Base-by-base conservation (phyloP, 2,888 invertebrate genomes). In the Cantharis rufa region DNA sequence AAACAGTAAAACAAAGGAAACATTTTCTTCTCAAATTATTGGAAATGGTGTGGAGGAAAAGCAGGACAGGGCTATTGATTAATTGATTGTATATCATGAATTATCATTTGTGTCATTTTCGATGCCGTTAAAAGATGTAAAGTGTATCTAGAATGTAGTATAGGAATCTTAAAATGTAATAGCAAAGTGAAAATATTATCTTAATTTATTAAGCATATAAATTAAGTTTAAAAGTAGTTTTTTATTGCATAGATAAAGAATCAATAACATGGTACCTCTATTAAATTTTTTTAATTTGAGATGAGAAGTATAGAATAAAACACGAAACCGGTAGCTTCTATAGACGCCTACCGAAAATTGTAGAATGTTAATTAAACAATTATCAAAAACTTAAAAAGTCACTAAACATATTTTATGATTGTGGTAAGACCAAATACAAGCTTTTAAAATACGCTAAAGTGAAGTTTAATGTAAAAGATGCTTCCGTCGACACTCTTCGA, bases 291-390 rank as follows among this genome's bases (percentile, higher is more conserved):
- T 48, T 48, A 48, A n/a, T 48, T 48, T n/a, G 48, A 48, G 48
- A 48, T 48, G 48, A n/a, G 24, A 28, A 69, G 24, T 71, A 80
- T 63, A 72, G 61, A 69, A 69, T 64, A 70, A 75, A 74, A 78
- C 64, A 78, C 71, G 75, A 78, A 75, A 72, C 75, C 78, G 72
- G 78, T 78, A 75, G 78, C 75, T 62, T 72, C 73, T 71, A 78
- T 73, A 71, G 75, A 75, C 78, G 78, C 78, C 78, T 78, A 78
- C 78, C 72, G 68, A 84, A 85, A 82, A 84, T 80, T 80, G 86
- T 86, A 84, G 86, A 86, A 86, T 86, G 86, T 85, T 86, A 87
- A 87, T 87, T 84, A 87, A 86, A 86, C 85, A 85, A 86, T 86
- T 83, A 86, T 82, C 84, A 82, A 84, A 84, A 83, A 81, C 81